Conservation (phyloP, 2,888 invertebrate genomes). For the Meta bourneti region DNA sequence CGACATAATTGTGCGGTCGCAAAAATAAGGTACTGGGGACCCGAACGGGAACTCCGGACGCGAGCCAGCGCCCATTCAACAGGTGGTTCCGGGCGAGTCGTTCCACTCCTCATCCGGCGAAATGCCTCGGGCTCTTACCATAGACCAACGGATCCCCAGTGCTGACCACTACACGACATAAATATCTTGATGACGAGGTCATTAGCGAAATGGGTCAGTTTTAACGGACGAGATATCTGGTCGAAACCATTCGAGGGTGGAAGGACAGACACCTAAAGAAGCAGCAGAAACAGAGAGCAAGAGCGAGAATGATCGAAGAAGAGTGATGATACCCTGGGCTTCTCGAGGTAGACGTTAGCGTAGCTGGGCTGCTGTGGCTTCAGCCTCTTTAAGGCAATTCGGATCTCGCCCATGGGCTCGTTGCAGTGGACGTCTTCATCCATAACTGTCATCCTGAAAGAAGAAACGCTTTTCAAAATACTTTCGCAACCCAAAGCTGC, state of each 20-base stretch:
- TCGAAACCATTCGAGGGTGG: neutral
- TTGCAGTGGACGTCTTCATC: conserved; percentile 94
- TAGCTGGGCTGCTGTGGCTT: conserved; percentile 83
- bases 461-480: neutral
- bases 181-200: too few relatives aligned
- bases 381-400: conserved; percentile 85
- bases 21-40: too few relatives aligned
- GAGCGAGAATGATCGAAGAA: too few relatives aligned
- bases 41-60: too few relatives aligned
- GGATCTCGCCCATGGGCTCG: conserved; percentile 88
- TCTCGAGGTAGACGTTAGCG: conserved; percentile 84
- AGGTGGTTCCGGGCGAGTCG: too few relatives aligned
- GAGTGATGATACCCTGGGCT: conserved; percentile 79
- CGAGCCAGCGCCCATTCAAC: too few relatives aligned
- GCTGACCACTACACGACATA: too few relatives aligned
- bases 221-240: neutral
- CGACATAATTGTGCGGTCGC: too few relatives aligned
- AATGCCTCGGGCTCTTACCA: too few relatives aligned
- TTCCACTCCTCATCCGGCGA: too few relatives aligned
- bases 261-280: neutral
- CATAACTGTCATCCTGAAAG: conserved; percentile 81
- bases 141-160: too few relatives aligned
- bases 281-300: neutral
- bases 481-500: neutral
- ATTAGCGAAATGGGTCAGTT: neutral